phyloP scores from a whole-genome alignment of 2,113 vertebrate species.

The Engraulis encrasicolus region DNA sequence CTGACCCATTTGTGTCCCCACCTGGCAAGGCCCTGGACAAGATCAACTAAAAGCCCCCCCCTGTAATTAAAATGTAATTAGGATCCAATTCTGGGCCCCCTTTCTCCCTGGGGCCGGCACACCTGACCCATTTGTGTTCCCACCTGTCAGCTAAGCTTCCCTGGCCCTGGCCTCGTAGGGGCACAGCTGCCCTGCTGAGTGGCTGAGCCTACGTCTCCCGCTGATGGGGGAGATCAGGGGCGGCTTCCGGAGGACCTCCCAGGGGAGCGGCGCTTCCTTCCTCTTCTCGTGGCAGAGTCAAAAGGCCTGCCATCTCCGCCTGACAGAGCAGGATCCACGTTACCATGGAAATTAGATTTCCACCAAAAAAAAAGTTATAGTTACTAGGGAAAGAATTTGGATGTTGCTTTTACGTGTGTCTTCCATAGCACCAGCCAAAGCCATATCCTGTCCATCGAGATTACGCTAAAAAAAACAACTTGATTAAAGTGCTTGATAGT shows the following conservation, averaged over 20 bases:
- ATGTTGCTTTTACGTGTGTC: not conserved
- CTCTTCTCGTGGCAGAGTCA: slow-evolving; percentile 55
- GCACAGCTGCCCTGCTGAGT: slow-evolving; percentile 24
- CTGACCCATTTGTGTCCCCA: no score
- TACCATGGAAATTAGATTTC: slow-evolving; percentile 29
- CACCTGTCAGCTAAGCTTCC: no score
- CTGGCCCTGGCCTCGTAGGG: no score
- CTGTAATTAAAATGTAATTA: no score
- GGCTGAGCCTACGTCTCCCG: slow-evolving; percentile 47
- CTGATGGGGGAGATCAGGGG: slow-evolving; percentile 49
- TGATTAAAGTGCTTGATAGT: not conserved
- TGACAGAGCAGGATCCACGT: slow-evolving; percentile 26
- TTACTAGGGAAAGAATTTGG: slow-evolving; percentile 17
- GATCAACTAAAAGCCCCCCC: no score
- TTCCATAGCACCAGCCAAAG: not conserved
- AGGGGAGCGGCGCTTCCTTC: slow-evolving; percentile 59
- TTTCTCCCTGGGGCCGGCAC: no score
- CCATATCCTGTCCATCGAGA: not conserved
- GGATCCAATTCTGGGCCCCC: no score
- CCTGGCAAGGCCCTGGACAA: no score
- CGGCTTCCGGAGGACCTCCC: slow-evolving; percentile 55
- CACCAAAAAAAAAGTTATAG: not conserved
- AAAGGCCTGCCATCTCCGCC: slow-evolving; percentile 38
- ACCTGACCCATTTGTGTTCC: no score
- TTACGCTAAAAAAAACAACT: not conserved